Evolutionary conservation across 2,113 vertebrate genomes (phyloP).

Genomic region (Equus przewalskii): DNA sequence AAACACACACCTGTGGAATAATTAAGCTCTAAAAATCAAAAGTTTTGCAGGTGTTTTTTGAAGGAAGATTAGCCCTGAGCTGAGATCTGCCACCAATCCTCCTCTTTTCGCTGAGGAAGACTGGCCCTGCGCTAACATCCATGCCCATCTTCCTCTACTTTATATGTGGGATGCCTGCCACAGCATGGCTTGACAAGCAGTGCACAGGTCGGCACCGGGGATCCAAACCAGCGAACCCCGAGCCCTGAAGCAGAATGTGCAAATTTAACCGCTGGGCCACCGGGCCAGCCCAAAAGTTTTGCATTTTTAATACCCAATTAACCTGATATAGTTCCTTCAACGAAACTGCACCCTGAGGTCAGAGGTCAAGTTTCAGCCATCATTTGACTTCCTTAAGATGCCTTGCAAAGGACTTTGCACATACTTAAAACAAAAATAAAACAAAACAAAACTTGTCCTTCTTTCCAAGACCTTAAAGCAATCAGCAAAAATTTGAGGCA

Average conservation of each 20-base stretch:
- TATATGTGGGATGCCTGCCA: too few relatives aligned
- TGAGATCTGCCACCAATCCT: too few relatives aligned
- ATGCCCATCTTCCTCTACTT: too few relatives aligned
- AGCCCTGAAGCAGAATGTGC: too few relatives aligned
- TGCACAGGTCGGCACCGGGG: too few relatives aligned
- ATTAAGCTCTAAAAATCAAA: background rate
- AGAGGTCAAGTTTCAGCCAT: background rate
- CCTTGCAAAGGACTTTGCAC: background rate
- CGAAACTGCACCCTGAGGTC: background rate
- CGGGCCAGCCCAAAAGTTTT: background rate
- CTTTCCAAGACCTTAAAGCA: background rate
- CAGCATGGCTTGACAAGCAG: too few relatives aligned
- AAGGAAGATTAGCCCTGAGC: too few relatives aligned
- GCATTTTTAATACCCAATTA: slow-evolving; percentile 18
- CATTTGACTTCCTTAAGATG: background rate
- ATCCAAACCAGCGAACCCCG: too few relatives aligned
- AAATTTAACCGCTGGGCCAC: too few relatives aligned
- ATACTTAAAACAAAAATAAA: background rate
- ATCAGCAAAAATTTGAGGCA: background rate
- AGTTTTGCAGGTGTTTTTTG: background rate
- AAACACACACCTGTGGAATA: background rate
- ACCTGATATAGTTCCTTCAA: background rate
- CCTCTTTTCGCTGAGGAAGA: too few relatives aligned
- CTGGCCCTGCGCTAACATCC: too few relatives aligned
- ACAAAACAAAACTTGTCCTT: background rate